Percentiles rank a stretch among this genome's conserved stretches.
phyloP scores from a whole-genome alignment of 92 coral and sea anemone genomes.

The Porites lobata region DNA sequence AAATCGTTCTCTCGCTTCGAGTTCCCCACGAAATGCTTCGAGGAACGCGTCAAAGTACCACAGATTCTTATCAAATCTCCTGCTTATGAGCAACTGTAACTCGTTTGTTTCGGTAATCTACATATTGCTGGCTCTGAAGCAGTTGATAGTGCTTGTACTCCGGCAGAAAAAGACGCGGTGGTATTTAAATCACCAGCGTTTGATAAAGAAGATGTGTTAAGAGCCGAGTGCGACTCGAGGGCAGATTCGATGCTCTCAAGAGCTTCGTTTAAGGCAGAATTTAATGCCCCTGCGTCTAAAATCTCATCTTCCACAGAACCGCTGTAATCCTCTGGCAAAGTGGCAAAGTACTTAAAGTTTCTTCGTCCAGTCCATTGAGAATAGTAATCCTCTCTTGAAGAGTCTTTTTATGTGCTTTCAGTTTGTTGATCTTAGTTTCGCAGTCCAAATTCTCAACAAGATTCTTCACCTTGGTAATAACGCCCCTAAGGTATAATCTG shows the following conservation, averaged over 20 bases:
- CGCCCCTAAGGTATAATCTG: neutral
- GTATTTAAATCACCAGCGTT: neutral
- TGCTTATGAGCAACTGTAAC: slow-evolving; percentile 47
- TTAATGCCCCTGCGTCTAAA: slow-evolving; percentile 1
- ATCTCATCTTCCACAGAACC: neutral
- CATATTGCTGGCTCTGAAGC: neutral
- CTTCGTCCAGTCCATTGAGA: neutral
- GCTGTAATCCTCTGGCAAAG: neutral
- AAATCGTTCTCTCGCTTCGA: slow-evolving; percentile 62
- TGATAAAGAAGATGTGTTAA: neutral
- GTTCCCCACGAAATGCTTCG: slow-evolving; percentile 31
- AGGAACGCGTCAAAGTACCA: slow-evolving; percentile 51
- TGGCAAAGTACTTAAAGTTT: neutral
- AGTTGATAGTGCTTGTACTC: neutral
- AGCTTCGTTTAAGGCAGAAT: neutral
- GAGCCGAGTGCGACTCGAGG: neutral
- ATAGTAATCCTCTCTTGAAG: neutral
- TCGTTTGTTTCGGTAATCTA: slow-evolving; percentile 25
- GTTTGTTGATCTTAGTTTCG: slow-evolving; percentile 17
- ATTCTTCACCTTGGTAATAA: neutral
- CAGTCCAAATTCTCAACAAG: neutral
- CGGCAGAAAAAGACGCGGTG: neutral
- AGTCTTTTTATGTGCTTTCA: slow-evolving; percentile 11
- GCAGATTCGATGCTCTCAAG: neutral
- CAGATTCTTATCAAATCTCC: slow-evolving; percentile 33